phyloP scores from a whole-genome alignment of 2,888 invertebrate species.

The Cyrtodaria siliqua region DNA sequence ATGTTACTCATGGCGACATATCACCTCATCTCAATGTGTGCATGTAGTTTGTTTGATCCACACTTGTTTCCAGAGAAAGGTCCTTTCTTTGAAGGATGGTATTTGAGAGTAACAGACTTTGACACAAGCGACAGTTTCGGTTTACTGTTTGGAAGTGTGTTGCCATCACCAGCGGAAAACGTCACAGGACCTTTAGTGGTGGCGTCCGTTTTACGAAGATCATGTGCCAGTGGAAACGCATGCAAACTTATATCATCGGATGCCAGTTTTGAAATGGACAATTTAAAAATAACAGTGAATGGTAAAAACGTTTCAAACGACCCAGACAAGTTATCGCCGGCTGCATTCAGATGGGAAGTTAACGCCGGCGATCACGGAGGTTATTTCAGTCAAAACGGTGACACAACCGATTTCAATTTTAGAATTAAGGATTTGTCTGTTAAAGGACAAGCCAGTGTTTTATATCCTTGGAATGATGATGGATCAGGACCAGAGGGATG shows the following conservation, averaged over 20 bases:
- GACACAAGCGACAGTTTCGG: conserved; percentile 60
- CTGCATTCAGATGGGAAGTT: conserved; percentile 67
- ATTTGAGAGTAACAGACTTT: conserved; percentile 70
- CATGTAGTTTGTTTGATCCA: conserved; percentile 70
- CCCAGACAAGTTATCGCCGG: conserved; percentile 68
- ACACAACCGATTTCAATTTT: conserved; percentile 62
- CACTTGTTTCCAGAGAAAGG: conserved; percentile 71
- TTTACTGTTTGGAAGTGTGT: conserved; percentile 65
- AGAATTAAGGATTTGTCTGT: conserved; percentile 58
- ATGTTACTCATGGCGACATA: too few species aligned
- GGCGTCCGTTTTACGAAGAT: conserved; percentile 49
- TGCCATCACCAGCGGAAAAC: conserved; percentile 40
- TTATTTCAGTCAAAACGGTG: conserved; percentile 57
- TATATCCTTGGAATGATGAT: conserved; percentile 67
- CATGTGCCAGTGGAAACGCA: conserved; percentile 8
- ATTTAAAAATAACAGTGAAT: conserved; percentile 62
- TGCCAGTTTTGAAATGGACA: conserved; percentile 41
- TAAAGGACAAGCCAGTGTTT: conserved; percentile 47
- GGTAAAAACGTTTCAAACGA: conserved; percentile 65
- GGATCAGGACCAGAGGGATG: conserved; percentile 77
- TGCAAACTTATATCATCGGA: conserved; percentile 49
- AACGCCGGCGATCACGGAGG: conserved; percentile 47
- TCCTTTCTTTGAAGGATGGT: conserved; percentile 78
- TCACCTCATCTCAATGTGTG: not conserved
- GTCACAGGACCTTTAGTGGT: conserved; percentile 38